Evolutionary conservation across 2,797 vertebrate genomes (phyloP).

Genomic region (Dromococcyx pavoninus): DNA sequence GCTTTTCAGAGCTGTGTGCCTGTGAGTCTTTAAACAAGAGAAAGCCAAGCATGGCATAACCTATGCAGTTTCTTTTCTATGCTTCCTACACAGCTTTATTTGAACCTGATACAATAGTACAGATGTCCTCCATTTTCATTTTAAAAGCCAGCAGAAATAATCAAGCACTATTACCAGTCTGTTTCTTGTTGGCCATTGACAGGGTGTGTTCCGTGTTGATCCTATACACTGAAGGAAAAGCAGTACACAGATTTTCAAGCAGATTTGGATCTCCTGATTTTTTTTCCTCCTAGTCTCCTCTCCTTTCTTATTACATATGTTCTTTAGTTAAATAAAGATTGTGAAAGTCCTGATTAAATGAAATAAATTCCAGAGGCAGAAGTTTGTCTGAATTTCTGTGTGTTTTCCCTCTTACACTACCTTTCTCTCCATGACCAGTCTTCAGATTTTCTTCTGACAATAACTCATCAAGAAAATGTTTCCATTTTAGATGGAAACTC

Average conservation of each 20-base stretch:
- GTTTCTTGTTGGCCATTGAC: background rate
- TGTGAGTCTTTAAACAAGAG: conserved; percentile 36
- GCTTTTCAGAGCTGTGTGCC: conserved; percentile 5
- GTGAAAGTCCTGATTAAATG: background rate
- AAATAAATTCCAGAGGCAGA: background rate
- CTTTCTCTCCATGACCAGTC: background rate
- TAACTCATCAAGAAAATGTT: background rate
- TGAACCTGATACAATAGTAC: background rate
- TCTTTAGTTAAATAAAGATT: background rate
- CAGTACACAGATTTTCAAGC: background rate
- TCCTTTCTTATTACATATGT: background rate
- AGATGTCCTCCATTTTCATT: conserved; percentile 13
- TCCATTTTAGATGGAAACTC: background rate
- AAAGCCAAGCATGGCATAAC: conserved; percentile 8
- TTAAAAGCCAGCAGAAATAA: conserved; percentile 29
- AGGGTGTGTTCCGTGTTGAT: background rate
- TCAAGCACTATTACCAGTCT: background rate
- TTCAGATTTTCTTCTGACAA: background rate
- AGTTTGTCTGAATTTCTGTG: fast-evolving
- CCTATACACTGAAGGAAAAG: background rate
- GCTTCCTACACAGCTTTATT: background rate
- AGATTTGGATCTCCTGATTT: background rate
- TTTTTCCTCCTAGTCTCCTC: background rate
- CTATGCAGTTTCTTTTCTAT: background rate
- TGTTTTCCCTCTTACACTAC: background rate